Evolutionary conservation across 1,140 invertebrate species (phyloP), one percentile per base, ranked within the genome.

Genomic region (Philotrypesis tridentata): DNA sequence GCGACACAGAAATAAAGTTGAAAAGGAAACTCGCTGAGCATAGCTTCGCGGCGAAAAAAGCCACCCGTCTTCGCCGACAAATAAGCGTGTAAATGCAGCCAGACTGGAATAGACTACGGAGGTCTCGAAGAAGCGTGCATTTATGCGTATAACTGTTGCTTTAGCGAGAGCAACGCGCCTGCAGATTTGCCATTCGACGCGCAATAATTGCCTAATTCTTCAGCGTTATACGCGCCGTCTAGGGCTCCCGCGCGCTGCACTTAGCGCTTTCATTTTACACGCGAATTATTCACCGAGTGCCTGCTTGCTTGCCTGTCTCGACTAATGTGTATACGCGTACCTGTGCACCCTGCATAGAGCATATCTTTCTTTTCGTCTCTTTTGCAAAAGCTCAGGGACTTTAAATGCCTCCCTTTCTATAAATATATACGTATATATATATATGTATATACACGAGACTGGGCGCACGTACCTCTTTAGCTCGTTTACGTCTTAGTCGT

Each of bases 281-380:
- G 79, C 40, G 73, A 82, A 84, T 85, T 82, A 85, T 84, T 85
- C 61, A 40, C 60, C 14, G 14, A 84, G 84, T 78, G 79, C n/a
- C n/a, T n/a, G n/a, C n/a, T n/a, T n/a, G n/a, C n/a, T n/a, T 48
- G 61, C 60, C 40, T 25, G 17, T 37, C 17, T 9, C 25, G 12
- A 37, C 6, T 8, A 33, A 37, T 37, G 9, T 37, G 9, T 48
- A 17, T 48, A 48, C 17, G 7, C 48, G 7, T 7, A n/a, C 48
- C n/a, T n/a, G n/a, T n/a, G n/a, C n/a, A n/a, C n/a, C n/a, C n/a
- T n/a, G 21, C 7, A 43, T 37, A 55, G 5, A 43, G 6, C 11
- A 33, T 40, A 11, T 40, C 17, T 43, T 25, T 72, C 37, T 43
- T 43, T 27, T 17, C 63, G 5, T 31, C 43, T 70, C 40, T 60